Conservation (phyloP, 2,113 vertebrate genomes). For the Dolichallabes microphthalmus region DNA sequence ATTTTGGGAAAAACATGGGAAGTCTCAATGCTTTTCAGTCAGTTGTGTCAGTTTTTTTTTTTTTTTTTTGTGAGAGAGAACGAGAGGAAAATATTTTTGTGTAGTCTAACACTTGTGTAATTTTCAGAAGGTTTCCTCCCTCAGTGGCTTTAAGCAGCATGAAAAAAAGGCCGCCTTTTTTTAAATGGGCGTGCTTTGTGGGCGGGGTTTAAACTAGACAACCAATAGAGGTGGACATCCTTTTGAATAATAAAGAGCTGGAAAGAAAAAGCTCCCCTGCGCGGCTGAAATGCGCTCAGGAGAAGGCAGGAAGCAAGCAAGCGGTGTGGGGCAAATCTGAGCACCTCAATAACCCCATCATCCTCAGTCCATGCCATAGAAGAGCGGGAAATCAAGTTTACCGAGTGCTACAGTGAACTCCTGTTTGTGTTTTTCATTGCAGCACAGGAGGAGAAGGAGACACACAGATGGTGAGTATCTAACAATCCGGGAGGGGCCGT, state of each 20-base stretch:
- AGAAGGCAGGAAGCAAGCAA: slow-evolving; percentile 49
- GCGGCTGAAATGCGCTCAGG: slow-evolving; percentile 51
- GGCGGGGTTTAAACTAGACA: slow-evolving; percentile 39
- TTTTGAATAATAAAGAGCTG: slow-evolving; percentile 55
- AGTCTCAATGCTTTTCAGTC: no score
- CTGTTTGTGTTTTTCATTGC: neutral
- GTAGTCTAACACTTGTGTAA: no score
- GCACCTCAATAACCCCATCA: slow-evolving; percentile 32
- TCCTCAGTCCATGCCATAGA: neutral
- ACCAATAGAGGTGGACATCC: slow-evolving; percentile 50
- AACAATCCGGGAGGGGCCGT: neutral
- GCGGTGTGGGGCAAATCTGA: slow-evolving; percentile 7
- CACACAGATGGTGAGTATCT: slow-evolving; percentile 72
- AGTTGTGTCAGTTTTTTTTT: no score
- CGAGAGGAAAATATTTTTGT: no score
- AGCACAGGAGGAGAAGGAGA: slow-evolving; percentile 41
- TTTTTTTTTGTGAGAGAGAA: no score
- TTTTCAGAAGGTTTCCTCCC: no score
- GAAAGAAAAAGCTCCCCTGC: slow-evolving; percentile 46
- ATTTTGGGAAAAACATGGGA: no score
- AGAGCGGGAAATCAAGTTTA: neutral
- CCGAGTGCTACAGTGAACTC: slow-evolving; percentile 27
- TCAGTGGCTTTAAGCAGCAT: no score
- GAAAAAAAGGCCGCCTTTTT: slow-evolving; percentile 1
- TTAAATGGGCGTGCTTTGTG: neutral